phyloP scores from a whole-genome alignment of 2,888 invertebrate species.

The Lagria hirta region DNA sequence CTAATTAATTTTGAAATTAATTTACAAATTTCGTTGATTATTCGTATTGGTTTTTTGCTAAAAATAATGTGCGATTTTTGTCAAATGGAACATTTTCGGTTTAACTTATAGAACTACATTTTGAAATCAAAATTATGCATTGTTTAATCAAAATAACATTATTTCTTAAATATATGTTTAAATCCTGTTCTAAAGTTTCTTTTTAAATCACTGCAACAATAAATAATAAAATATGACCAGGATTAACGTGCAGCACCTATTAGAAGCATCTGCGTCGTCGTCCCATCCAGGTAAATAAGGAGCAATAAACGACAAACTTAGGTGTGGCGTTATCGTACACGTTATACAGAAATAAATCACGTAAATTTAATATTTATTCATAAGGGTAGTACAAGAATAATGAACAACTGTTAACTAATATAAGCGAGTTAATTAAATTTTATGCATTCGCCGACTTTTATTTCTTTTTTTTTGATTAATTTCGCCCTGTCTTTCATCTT shows the following conservation, averaged over 20 bases:
- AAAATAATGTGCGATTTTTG: too few species aligned
- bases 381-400: conserved; percentile 33
- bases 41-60: too few species aligned
- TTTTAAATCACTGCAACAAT: conserved; percentile 5
- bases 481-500: too few species aligned
- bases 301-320: conserved; percentile 12
- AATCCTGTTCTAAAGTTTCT: too few species aligned
- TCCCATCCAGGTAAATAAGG: conserved; percentile 23
- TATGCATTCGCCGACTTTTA: conserved; percentile 43
- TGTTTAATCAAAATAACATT: too few species aligned
- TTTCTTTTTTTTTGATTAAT: conserved; percentile 25
- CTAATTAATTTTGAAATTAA: too few species aligned
- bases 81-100: too few species aligned
- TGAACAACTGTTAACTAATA: conserved; percentile 35
- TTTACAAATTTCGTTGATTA: too few species aligned
- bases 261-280: conserved; percentile 18
- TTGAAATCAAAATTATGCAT: too few species aligned
- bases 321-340: conserved; percentile 10
- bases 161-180: too few species aligned
- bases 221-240: conserved; percentile 19
- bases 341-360: conserved; percentile 22
- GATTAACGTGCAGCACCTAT: conserved; percentile 11
- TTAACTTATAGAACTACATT: too few species aligned
- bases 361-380: conserved; percentile 35
- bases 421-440: conserved; percentile 38